Evolutionary conservation across 2,113 vertebrate species (phyloP).

Genomic region (Poeciliopsis prolifica): DNA sequence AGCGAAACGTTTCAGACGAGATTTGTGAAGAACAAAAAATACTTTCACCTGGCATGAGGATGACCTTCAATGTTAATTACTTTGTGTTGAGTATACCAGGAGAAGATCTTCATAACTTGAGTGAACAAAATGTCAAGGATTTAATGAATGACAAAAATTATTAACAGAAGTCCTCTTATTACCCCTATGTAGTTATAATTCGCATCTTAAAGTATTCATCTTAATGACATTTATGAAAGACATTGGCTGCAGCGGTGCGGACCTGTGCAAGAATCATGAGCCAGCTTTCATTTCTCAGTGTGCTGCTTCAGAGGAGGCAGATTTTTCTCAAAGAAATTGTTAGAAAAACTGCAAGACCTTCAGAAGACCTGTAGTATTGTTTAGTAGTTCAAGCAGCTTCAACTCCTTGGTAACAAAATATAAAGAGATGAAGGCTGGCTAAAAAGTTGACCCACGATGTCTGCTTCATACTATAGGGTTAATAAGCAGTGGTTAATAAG

Average conservation of each 20-base stretch:
- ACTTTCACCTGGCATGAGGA: slow-evolving; percentile 24
- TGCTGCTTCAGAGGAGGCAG: neutral
- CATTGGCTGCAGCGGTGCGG: neutral
- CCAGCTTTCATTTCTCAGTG: neutral
- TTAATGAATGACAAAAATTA: neutral
- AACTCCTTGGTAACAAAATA: neutral
- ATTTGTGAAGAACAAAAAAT: slow-evolving; percentile 12
- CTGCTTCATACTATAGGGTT: neutral
- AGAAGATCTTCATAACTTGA: slow-evolving; percentile 24
- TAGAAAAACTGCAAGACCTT: neutral
- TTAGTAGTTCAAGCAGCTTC: neutral
- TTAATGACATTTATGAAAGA: neutral
- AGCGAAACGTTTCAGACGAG: slow-evolving; percentile 8
- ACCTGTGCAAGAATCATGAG: neutral
- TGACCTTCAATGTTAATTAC: slow-evolving; percentile 56
- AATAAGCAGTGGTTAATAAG: neutral
- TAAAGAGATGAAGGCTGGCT: neutral
- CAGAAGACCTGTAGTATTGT: neutral
- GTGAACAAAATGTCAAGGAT: neutral
- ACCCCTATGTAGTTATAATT: neutral
- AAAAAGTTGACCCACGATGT: neutral
- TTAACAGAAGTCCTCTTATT: neutral
- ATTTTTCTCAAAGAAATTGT: neutral
- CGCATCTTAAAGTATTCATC: neutral
- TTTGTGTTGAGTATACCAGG: slow-evolving; percentile 36